Conservation (phyloP, 2,797 vertebrate species). For the Sandelia bainsii region DNA sequence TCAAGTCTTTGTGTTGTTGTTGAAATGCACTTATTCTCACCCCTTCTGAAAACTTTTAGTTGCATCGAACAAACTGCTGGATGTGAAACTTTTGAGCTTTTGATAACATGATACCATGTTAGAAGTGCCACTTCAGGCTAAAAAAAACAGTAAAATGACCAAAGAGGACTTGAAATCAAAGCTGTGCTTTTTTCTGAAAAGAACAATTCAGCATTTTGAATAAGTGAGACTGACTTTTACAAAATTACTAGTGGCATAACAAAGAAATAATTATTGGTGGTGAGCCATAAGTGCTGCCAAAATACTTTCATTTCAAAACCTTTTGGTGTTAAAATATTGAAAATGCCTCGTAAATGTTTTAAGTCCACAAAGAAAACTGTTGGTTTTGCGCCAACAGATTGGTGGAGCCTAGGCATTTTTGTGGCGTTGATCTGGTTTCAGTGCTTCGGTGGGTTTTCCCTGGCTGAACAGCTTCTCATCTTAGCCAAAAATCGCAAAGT, state of each 20-base stretch:
- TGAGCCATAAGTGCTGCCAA: background rate
- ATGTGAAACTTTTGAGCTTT: conserved; percentile 36
- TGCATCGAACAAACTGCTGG: conserved; percentile 19
- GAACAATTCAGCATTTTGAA: background rate
- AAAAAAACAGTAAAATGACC: background rate
- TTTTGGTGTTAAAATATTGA: background rate
- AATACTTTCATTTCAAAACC: background rate
- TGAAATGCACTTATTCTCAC: conserved; percentile 25
- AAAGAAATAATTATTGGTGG: background rate
- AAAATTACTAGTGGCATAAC: background rate
- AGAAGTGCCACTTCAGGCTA: conserved; percentile 9
- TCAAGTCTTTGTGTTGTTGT: conserved; percentile 1
- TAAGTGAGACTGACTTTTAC: background rate
- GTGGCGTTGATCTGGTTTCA: background rate
- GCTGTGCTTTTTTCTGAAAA: background rate
- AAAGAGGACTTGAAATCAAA: background rate
- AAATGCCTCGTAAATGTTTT: background rate
- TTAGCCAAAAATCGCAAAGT: conserved; percentile 4
- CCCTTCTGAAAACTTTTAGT: conserved; percentile 18
- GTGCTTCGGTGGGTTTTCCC: background rate
- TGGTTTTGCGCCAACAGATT: background rate
- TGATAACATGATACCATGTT: background rate
- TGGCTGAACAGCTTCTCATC: background rate
- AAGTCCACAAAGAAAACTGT: background rate
- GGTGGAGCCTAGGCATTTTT: no score